Evolutionary conservation across 2,797 vertebrate species (phyloP), one percentile per base, ranked within the genome.

Genomic region (Falco cherrug): DNA sequence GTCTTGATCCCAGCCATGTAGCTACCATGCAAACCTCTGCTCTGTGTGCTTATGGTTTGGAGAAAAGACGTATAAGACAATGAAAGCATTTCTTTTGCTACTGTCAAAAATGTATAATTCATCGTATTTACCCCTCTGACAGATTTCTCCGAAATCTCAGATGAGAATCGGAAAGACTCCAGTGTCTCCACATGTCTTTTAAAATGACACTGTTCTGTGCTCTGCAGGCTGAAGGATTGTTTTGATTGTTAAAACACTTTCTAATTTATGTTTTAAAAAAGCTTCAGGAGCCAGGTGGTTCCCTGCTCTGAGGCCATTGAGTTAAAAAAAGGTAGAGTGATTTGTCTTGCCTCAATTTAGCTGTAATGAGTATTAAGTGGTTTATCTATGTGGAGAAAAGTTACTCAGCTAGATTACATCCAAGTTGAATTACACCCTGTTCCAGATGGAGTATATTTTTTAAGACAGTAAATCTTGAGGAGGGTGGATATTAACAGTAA

Each of bases 321-420:
- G 69, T 87, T 95, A 87, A 95, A 95, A 89, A 53, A 95, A 85
- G 86, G 84, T 92, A 81, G 75, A 89, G 57, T 91, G 89, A 92
- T 97, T 96, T 96, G 83, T 95, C 87, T 90, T 84, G 59, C 67
- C 74, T 96, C 85, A 80, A 50, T 96, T 94, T 94, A 93, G 74
- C 91, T 88, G 74, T 94, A 96, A 92, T 95, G 93, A 97, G 91
- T 94, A 95, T 94, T 95, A 96, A 97, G 91, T 95, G 91, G 82
- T 92, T 97, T 96, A 94, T 95, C 93, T 96, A 29, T 54, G 71
- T 96, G 90, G 76, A 88, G 70, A 94, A 83, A 91, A 94, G 87
- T 95, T 96, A 93, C 80, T 92, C 71, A 70, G 89, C 56, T 88
- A 91, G 91, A 93, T 95, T 96, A 86, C 56, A 86, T 75, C 82